Conservation (phyloP, 1,140 invertebrate genomes). For the Lepidurus arcticus region DNA sequence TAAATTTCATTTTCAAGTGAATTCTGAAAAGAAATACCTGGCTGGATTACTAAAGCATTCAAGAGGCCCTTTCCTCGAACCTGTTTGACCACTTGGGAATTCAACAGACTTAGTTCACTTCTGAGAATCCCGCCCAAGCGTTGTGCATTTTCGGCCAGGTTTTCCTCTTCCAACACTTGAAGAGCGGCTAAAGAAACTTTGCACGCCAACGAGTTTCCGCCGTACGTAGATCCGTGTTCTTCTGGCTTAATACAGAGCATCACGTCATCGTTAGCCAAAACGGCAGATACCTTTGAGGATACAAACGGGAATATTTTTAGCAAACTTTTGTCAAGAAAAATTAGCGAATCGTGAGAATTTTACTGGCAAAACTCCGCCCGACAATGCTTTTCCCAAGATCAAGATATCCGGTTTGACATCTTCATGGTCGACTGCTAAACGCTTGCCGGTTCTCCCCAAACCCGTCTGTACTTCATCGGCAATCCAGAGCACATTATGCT, state of each 20-base stretch:
- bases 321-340: too few species aligned
- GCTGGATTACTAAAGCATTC: slow-evolving; percentile 91
- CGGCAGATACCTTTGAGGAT: slow-evolving; percentile 65
- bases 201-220: slow-evolving; percentile 93
- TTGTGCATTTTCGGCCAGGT: slow-evolving; percentile 78
- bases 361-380: slow-evolving; percentile 91
- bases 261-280: slow-evolving; percentile 74
- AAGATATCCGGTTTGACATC: slow-evolving; percentile 88
- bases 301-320: neutral
- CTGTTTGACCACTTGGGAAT: slow-evolving; percentile 63
- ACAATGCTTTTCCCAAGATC: slow-evolving; percentile 92
- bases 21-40: slow-evolving; percentile 53
- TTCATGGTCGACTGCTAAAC: slow-evolving; percentile 85
- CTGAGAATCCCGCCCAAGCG: slow-evolving; percentile 73
- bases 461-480: slow-evolving; percentile 97
- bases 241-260: slow-evolving; percentile 91
- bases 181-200: slow-evolving; percentile 72
- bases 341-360: slow-evolving; percentile 34
- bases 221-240: slow-evolving; percentile 96
- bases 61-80: slow-evolving; percentile 92
- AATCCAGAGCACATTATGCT: slow-evolving; percentile 93
- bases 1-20: neutral
- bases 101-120: slow-evolving; percentile 61
- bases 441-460: slow-evolving; percentile 81
- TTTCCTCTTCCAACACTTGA: slow-evolving; percentile 78